These are phyloP conservation scores for Drosophila navojoa DNA, from an alignment of 1,140 invertebrate species.

Conservation along the genomic window DNA sequence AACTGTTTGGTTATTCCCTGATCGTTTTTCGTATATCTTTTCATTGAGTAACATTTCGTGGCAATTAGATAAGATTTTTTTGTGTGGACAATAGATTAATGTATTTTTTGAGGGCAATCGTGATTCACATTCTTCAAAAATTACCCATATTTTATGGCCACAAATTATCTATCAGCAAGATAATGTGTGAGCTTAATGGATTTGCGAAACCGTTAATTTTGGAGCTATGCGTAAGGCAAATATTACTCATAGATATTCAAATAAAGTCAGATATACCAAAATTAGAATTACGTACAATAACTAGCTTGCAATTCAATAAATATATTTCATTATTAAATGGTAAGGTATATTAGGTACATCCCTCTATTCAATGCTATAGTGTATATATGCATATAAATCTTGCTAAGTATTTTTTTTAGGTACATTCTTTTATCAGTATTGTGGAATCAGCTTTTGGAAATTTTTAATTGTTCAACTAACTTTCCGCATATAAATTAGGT, in stretches of 20 bases:
- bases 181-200: slow-evolving; percentile 11
- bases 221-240: background rate
- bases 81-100: slow-evolving; percentile 33
- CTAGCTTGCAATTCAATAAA: too few species aligned
- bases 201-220: slow-evolving; percentile 2
- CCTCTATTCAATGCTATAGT: too few species aligned
- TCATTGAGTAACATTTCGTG: slow-evolving; percentile 35
- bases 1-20: slow-evolving; percentile 2
- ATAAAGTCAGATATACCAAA: too few species aligned
- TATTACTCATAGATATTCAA: background rate
- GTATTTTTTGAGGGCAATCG: slow-evolving; percentile 9
- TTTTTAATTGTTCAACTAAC: too few species aligned
- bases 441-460: too few species aligned
- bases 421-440: too few species aligned
- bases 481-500: too few species aligned
- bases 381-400: too few species aligned
- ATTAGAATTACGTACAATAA: too few species aligned
- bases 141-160: background rate
- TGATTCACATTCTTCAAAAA: slow-evolving; percentile 25
- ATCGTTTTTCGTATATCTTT: slow-evolving; percentile 37
- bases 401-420: too few species aligned
- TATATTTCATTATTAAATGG: too few species aligned
- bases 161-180: slow-evolving; percentile 19
- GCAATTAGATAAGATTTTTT: slow-evolving; percentile 37
- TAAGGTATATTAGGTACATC: too few species aligned